Conservation (phyloP, 1,140 invertebrate species). For the Neodiprion fabricii region DNA sequence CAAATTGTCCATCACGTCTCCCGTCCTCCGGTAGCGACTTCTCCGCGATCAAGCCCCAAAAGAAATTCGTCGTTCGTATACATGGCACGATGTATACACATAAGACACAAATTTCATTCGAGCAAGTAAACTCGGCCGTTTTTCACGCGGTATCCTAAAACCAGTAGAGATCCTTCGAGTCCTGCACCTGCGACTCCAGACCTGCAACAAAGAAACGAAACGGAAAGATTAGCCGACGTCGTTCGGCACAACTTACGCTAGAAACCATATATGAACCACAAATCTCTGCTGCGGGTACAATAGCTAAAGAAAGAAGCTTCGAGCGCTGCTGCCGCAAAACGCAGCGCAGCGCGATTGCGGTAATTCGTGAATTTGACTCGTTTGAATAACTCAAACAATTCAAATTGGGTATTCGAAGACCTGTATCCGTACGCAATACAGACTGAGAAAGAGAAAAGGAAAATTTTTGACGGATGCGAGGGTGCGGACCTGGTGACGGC, state of each 20-base stretch:
- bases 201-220: slow-evolving; percentile 37
- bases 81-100: background rate
- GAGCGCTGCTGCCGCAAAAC: slow-evolving; percentile 21
- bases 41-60: background rate
- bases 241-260: too few relatives aligned
- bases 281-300: too few relatives aligned
- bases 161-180: slow-evolving; percentile 53
- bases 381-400: slow-evolving; percentile 9
- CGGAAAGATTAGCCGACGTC: background rate
- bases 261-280: too few relatives aligned
- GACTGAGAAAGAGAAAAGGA: slow-evolving; percentile 23
- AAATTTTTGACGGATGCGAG: slow-evolving; percentile 52
- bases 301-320: background rate
- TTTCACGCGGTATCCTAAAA: slow-evolving; percentile 40
- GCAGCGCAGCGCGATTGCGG: slow-evolving; percentile 24
- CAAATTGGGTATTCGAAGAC: background rate
- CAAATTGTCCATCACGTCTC: slow-evolving; percentile 9
- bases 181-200: slow-evolving; percentile 50
- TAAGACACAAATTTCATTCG: background rate
- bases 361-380: background rate
- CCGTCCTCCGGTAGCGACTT: background rate
- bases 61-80: background rate
- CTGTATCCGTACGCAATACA: background rate
- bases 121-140: background rate
- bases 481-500: slow-evolving; percentile 56